phyloP scores from a whole-genome alignment of 2,113 vertebrate species.

The Pogona vitticeps region DNA sequence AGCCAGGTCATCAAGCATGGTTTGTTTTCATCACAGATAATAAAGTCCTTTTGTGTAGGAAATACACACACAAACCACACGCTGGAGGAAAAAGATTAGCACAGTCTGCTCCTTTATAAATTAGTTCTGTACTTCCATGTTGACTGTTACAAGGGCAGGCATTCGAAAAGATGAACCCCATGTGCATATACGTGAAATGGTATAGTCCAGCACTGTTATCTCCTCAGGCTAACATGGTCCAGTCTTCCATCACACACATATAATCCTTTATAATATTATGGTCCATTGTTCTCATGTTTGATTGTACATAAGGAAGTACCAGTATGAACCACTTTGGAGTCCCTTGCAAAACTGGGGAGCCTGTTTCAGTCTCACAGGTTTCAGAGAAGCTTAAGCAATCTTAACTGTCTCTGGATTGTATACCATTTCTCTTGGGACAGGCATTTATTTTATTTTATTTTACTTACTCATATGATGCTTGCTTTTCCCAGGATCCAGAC shows the following conservation, averaged over 20 bases:
- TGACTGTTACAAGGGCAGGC: not conserved
- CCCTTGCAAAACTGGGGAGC: not conserved
- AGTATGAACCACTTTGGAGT: not conserved
- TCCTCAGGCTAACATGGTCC: too few relatives aligned
- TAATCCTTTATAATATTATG: too few relatives aligned
- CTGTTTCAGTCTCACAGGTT: not conserved
- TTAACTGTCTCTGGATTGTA: not conserved
- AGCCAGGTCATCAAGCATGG: not conserved
- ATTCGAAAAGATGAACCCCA: not conserved
- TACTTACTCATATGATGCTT: too few relatives aligned
- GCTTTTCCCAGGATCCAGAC: too few relatives aligned
- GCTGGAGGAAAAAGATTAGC: not conserved
- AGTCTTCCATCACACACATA: too few relatives aligned
- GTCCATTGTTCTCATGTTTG: too few relatives aligned
- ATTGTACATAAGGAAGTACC: not conserved
- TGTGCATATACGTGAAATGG: not conserved
- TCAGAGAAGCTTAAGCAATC: not conserved
- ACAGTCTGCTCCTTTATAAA: not conserved
- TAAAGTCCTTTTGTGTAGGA: not conserved
- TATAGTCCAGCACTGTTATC: too few relatives aligned
- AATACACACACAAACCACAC: not conserved
- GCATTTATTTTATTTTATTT: too few relatives aligned
- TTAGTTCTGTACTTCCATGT: not conserved
- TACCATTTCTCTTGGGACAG: not conserved
- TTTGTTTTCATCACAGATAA: not conserved